These are phyloP conservation scores for Platycheirus rosarum DNA, from an alignment of 2,888 invertebrate species.

Conservation along the genomic window DNA sequence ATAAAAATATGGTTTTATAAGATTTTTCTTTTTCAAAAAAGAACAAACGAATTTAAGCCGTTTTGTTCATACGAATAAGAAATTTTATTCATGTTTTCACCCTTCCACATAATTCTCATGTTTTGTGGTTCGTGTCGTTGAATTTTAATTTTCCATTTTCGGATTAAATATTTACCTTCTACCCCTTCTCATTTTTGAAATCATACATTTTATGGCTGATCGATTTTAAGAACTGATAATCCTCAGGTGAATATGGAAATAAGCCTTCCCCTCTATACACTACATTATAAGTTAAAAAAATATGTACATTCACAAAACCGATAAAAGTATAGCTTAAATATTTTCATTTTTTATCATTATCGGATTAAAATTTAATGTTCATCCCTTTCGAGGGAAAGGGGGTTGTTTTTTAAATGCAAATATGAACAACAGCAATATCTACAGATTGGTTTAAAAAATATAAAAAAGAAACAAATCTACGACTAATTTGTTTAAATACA, in stretches of 20 bases:
- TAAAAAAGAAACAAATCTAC: too few relatives aligned
- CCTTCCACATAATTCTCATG: neutral
- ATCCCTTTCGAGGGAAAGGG: neutral
- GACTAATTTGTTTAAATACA: too few relatives aligned
- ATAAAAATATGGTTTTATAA: too few relatives aligned
- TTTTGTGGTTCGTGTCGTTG: conserved; percentile 20
- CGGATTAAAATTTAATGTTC: neutral
- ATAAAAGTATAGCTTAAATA: conserved; percentile 8
- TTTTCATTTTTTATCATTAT: conserved; percentile 3
- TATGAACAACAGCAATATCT: too few relatives aligned
- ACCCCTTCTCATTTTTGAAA: neutral
- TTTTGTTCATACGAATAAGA: too few relatives aligned
- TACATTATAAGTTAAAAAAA: neutral
- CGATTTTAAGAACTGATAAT: conserved; percentile 9
- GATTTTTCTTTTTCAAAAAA: too few relatives aligned
- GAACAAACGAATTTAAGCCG: too few relatives aligned
- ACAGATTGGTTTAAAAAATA: too few relatives aligned
- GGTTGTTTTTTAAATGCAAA: too few relatives aligned
- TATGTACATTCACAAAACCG: neutral
- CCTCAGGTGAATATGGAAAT: conserved; percentile 15
- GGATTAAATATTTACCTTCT: conserved; percentile 39
- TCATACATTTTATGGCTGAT: neutral
- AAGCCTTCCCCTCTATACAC: neutral
- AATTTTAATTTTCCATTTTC: conserved; percentile 56
- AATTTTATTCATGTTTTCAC: neutral